phyloP scores from a whole-genome alignment of 1,140 invertebrate genomes.

The Dinoponera quadriceps region DNA sequence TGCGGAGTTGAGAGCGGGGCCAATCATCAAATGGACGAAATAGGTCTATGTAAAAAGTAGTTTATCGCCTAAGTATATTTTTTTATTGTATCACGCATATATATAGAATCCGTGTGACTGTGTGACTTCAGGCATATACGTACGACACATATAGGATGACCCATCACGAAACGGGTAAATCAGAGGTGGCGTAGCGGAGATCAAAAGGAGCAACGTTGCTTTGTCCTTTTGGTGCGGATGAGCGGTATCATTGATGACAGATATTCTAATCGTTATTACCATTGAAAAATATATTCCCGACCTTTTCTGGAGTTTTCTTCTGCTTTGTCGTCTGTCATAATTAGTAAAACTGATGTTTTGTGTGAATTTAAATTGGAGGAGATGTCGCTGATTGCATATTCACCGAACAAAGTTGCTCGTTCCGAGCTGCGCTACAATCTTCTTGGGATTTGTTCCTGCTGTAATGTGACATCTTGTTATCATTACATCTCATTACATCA shows the following conservation, averaged over 20 bases:
- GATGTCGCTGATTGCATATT: background rate
- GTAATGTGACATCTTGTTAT: background rate
- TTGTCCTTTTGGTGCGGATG: background rate
- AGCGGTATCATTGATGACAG: background rate
- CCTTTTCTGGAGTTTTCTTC: too few species aligned
- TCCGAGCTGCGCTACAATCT: background rate
- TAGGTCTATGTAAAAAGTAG: conserved; percentile 18
- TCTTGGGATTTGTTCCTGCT: background rate
- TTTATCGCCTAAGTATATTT: background rate
- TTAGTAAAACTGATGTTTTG: too few species aligned
- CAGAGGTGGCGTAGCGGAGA: background rate
- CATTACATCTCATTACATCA: background rate
- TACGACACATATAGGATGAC: background rate
- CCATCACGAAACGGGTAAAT: background rate
- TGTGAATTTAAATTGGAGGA: background rate
- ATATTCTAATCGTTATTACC: background rate
- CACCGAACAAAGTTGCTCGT: background rate
- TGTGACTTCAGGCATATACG: background rate
- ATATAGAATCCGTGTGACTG: background rate
- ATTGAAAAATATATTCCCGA: background rate
- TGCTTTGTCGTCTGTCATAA: too few species aligned
- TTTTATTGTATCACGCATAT: conserved; percentile 18
- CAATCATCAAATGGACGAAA: background rate
- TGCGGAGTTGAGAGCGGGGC: background rate
- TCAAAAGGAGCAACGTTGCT: background rate